Evolutionary conservation across 2,797 vertebrate genomes (phyloP), one percentile per base, ranked within the genome.

Genomic region (Tangara arthus): DNA sequence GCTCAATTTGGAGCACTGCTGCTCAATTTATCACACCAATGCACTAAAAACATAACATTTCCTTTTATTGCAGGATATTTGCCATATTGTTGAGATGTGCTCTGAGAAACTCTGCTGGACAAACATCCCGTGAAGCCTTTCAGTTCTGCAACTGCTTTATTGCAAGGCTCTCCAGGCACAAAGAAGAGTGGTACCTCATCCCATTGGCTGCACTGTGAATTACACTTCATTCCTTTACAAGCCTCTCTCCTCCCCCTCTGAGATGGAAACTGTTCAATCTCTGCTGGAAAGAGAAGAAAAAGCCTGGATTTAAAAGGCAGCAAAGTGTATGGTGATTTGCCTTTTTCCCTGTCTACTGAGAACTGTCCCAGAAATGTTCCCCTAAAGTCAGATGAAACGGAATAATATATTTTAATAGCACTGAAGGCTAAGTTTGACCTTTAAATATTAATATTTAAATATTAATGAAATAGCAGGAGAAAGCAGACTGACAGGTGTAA

Each of bases 401-500:
- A 97, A 95, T 95, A 94, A 92, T 95, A 88, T 94, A 94, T 96
- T 97, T 95, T 96, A 96, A 95, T 96, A 97, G 83, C 95, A 94
- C 96, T 57, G 12, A 86, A 96, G 82, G 96, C 11, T 15, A 93
- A 96, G 91, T 95, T 97, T 98, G 96, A 98, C 97, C 97, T 98
- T 98, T 98, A 97, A 97, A 97, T 97, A 90, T 83, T 97, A 97
- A 96, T 96, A 97, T 97, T 97, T 97, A 97, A 97, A 97, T 97
- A 97, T 96, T 98, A 97, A 98, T 97, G 94, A 93, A 97, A 96
- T 84, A 95, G 94, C 79, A 95, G 89, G 75, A 96, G 94, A 96
- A 96, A 95, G 93, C 82, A 96, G 94, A 97, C 95, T 97, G 97
- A 97, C 97, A 97, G 96, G 88, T 98, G 97, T 97, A 97, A 96